Evolutionary conservation across 2,797 vertebrate genomes (phyloP).

Genomic region (Chiropotes sagulatus): DNA sequence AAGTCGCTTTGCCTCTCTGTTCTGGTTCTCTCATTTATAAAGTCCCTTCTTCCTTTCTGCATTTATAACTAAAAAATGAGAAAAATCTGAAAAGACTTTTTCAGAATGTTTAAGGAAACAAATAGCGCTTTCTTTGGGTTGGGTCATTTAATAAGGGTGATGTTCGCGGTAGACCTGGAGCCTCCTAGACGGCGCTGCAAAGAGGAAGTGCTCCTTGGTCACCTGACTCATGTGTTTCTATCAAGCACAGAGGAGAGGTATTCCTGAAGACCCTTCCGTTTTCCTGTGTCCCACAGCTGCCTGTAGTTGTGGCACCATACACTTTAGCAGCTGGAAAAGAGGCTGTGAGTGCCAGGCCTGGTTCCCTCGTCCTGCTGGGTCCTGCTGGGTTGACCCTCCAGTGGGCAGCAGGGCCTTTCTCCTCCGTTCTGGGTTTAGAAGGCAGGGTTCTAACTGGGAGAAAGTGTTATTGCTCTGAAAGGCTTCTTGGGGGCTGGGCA

Average conservation of each 20-base stretch:
- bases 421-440: slow-evolving; percentile 15
- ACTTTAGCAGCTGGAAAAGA: neutral
- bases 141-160: neutral
- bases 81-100: slow-evolving; percentile 5
- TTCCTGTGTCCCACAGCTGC: neutral
- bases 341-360: neutral
- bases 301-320: neutral
- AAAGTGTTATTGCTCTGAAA: neutral
- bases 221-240: neutral
- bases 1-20: slow-evolving; percentile 28
- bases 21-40: slow-evolving; percentile 47
- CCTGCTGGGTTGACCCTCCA: neutral
- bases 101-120: slow-evolving; percentile 40
- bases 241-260: neutral
- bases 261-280: neutral
- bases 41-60: neutral
- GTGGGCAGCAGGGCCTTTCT: neutral
- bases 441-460: neutral
- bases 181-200: neutral
- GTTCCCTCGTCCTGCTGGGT: neutral
- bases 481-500: slow-evolving; percentile 24
- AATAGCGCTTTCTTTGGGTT: slow-evolving; percentile 36
- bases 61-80: slow-evolving; percentile 54
- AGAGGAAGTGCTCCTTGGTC: neutral
- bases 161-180: neutral